Percentiles rank a stretch among this genome's conserved stretches.
Evolutionary conservation across 2,797 vertebrate genomes (phyloP).

Genomic region (Scleropages formosus): DNA sequence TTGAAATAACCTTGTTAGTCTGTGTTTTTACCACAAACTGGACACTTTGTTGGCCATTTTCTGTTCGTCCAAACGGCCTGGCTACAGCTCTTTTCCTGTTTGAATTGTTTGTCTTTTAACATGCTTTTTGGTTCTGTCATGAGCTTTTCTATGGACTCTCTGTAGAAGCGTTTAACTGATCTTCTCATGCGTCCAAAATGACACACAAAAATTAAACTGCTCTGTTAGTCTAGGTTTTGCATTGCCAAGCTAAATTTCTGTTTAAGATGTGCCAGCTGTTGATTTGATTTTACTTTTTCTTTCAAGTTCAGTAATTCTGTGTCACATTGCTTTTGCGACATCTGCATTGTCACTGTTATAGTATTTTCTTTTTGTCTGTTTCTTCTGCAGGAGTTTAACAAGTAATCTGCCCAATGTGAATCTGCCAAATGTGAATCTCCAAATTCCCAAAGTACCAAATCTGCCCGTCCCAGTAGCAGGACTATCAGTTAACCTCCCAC

Average conservation of each 20-base stretch:
- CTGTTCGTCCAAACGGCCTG: conserved; percentile 57
- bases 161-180: conserved; percentile 11
- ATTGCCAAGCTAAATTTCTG: conserved; percentile 1
- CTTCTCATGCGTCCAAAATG: conserved; percentile 8
- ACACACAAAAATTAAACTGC: conserved; percentile 7
- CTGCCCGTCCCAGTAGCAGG: conserved; percentile 87
- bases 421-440: conserved; percentile 99
- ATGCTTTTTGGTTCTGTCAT: background rate
- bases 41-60: conserved; percentile 53
- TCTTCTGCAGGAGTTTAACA: conserved; percentile 99
- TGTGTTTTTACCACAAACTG: conserved; percentile 58
- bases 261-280: conserved; percentile 2
- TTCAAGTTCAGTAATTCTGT: conserved; percentile 38
- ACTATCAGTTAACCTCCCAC: conserved; percentile 99
- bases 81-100: conserved; percentile 58
- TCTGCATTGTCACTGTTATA: conserved; percentile 94
- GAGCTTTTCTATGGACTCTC: background rate
- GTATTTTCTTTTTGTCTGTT: conserved; percentile 99
- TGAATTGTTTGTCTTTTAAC: conserved; percentile 42
- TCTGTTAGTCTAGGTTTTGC: background rate
- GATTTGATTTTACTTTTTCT: conserved; percentile 16
- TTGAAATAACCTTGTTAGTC: conserved; percentile 61
- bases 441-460: conserved; percentile 99
- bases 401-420: conserved; percentile 99
- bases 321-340: conserved; percentile 89